Evolutionary conservation across 2,797 vertebrate species (phyloP), one percentile per base, ranked within the genome.

Genomic region (Tragopan temminckii): DNA sequence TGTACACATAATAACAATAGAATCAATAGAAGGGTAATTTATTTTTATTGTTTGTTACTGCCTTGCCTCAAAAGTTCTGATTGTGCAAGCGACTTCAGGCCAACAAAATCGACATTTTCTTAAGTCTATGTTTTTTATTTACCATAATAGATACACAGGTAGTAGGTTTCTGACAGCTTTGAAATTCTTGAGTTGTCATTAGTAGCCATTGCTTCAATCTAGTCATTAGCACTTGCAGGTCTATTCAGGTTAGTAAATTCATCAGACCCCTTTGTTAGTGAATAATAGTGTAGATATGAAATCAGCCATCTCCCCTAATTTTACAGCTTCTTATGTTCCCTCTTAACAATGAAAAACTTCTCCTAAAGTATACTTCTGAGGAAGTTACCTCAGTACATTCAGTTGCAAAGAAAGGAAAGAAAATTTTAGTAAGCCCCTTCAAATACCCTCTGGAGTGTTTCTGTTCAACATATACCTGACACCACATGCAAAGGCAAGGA

Each of bases 101-200:
- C 92, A 84, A 72, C 20, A 80, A 78, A 23, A 67, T 7, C 3
- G 79, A 57, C 2, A 38, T 89, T 89, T 85, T 80, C 42, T 80
- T 33, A 83, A 80, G 33, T 36, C 45, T 33, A 14, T 74, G 69
- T 52, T 66, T 86, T 80, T 90, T 76, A 71, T 85, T 94, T 88
- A 66, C 52, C 31, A 12, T 74, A 84, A 83, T 36, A 75, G 20
- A 24, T 43, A 53, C 14, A 43, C 4, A 42, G 72, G 21, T 46
- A 83, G 78, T 75, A 55, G 20, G 58, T 87, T 93, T 88, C 59
- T 58, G 3, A 79, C 67, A 91, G 52, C 46, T 84, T 89, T 53
- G 31, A 92, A 92, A 79, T 81, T 23, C 67, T 84, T 40, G 18
- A 19, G 18, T 13, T 55, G 23, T 53, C 62, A 40, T 38, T 50